These are phyloP conservation scores for Noctua comes DNA, from an alignment of 2,888 invertebrate species.

Conservation along the genomic window DNA sequence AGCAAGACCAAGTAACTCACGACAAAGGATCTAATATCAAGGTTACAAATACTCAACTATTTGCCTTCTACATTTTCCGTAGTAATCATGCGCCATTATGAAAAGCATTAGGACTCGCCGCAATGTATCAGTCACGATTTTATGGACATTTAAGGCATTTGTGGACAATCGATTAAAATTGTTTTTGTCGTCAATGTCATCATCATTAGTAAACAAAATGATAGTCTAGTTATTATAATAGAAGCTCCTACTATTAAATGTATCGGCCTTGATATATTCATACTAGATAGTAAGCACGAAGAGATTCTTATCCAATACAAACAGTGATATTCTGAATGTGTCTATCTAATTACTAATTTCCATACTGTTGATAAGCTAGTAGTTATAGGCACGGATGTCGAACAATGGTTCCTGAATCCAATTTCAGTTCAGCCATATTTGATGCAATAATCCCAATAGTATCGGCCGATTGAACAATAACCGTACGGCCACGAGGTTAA, in stretches of 20 bases:
- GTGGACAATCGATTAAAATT: conserved; percentile 10
- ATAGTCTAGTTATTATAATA: conserved; percentile 1
- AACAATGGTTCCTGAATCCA: conserved; percentile 11
- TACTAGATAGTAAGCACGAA: neutral
- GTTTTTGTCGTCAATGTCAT: conserved; percentile 29
- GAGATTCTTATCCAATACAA: neutral
- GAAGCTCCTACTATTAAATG: neutral
- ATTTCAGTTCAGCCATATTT: conserved; percentile 1
- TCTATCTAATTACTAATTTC: neutral
- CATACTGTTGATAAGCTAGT: neutral
- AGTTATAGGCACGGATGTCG: neutral
- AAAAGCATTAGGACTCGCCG: neutral
- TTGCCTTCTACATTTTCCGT: conserved; percentile 9
- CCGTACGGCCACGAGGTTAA: neutral
- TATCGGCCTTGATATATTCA: neutral
- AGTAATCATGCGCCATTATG: neutral
- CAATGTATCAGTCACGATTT: conserved; percentile 41
- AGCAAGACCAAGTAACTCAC: conserved; percentile 15
- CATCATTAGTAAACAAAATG: conserved; percentile 7
- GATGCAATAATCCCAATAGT: neutral
- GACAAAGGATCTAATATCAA: conserved; percentile 35
- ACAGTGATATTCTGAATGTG: neutral
- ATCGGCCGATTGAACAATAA: neutral
- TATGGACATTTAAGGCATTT: conserved; percentile 5
- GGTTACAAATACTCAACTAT: conserved; percentile 7